Evolutionary conservation across 1,140 invertebrate genomes (phyloP), one percentile per base, ranked within the genome.

Genomic region (Pseudomyrmex pallidus): DNA sequence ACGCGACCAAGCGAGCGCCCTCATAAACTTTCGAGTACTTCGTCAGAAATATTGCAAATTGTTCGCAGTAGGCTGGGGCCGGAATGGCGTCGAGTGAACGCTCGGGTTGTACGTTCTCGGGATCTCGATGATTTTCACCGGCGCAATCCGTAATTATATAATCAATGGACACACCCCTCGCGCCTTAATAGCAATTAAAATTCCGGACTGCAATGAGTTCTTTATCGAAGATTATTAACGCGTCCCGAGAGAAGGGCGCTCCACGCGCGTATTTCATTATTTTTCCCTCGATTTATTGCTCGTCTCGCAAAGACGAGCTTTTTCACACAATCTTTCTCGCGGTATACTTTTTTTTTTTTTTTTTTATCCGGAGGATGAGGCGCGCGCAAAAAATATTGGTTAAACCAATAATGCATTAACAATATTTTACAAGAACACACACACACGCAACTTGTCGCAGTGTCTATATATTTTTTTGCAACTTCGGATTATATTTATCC

Each of bases 161-260:
- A 76, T 66, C 68, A 77, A 82, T 77, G 85, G 88, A 80, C 88
- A 87, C 74, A 77, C 78, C 57, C 25, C 35, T 64, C 83, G 7
- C 35, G 35, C 35, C 35, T 35, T 87, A 70, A 87, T 89, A 87
- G 86, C 87, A 85, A 90, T 90, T 89, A 82, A 85, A 90, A 90
- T 90, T 90, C 89, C 82, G 59, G 67, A 63, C 82, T 84, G 73
- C 83, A 80, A 89, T 88, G 77, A 89, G 84, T 86, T 86, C 84
- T 82, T 84, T 73, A 84, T 88, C 73, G 85, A 87, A 82, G 74
- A 66, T 87, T 82, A 87, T 85, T 87, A 83, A 83, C 62, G 54
- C 70, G 66, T 25, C 63, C 35, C 35, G 35, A 35, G 35, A 80
- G 57, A 20, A 68, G 54, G 61, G 54, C 52, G 54, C 52, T 13